Evolutionary conservation across 2,113 vertebrate species (phyloP).

Genomic region (Neolamprologus cancellatus): DNA sequence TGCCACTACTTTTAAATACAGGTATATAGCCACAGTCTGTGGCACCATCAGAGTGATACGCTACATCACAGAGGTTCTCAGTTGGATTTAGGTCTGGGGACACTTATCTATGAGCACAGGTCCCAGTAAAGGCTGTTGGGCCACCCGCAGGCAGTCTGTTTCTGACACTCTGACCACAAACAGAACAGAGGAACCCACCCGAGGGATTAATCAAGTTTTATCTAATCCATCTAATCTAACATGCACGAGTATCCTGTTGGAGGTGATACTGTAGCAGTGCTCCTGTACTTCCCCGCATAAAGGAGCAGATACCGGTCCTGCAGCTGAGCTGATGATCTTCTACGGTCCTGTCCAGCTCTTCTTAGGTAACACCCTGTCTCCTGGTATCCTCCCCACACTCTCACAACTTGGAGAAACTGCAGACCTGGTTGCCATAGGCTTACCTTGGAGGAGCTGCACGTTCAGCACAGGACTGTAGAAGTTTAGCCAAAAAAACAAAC

Average conservation of each 20-base stretch:
- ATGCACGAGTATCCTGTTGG: neutral
- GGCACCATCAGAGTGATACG: neutral
- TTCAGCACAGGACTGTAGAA: neutral
- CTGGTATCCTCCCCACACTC: neutral
- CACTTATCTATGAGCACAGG: neutral
- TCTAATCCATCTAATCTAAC: neutral
- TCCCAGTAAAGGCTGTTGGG: neutral
- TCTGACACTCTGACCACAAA: neutral
- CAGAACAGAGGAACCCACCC: neutral
- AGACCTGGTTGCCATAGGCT: neutral
- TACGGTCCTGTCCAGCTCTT: rapidly evolving
- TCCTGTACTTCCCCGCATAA: rapidly evolving
- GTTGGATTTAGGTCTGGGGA: neutral
- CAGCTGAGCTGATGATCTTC: neutral
- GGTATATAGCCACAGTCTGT: neutral
- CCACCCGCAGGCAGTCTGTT: rapidly evolving
- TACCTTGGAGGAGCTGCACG: neutral
- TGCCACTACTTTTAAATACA: neutral
- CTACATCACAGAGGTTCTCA: neutral
- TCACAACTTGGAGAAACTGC: neutral
- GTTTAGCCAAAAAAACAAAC: neutral
- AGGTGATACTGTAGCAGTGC: neutral
- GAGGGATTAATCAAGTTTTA: neutral
- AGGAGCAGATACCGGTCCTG: neutral
- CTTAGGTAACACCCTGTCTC: neutral